These are phyloP conservation scores for Machaerirhynchus nigripectus DNA, from an alignment of 2,113 vertebrate genomes.

Conservation along the genomic window DNA sequence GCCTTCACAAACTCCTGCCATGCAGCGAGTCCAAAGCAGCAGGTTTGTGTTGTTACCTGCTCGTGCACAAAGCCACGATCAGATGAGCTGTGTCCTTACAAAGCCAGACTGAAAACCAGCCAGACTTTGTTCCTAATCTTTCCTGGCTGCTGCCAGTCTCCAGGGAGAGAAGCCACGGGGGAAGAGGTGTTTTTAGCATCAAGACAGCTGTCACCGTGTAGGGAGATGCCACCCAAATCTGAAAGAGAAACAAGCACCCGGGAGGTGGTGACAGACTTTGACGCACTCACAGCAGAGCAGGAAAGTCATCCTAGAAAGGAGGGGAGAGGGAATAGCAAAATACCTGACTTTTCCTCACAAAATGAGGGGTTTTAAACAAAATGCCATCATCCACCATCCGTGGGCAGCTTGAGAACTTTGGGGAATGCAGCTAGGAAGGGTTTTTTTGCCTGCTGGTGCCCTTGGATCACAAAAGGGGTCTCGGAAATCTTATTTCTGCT, in stretches of 20 bases:
- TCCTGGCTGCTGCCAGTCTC: not conserved
- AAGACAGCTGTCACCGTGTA: not conserved
- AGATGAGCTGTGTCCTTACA: not conserved
- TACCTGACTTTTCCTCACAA: not conserved
- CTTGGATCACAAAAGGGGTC: not conserved
- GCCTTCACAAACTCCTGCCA: not conserved
- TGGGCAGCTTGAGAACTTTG: not conserved
- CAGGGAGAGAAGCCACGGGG: not conserved
- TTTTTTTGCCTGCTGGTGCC: not conserved
- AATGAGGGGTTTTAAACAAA: not conserved
- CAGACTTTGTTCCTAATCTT: not conserved
- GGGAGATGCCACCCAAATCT: not conserved
- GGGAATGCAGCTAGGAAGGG: not conserved
- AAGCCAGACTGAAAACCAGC: not conserved
- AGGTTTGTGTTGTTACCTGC: no score
- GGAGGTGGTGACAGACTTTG: not conserved
- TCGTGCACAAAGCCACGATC: fast-evolving
- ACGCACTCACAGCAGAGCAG: not conserved
- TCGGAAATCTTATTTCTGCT: not conserved
- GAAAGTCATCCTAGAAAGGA: not conserved
- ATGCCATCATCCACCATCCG: no score
- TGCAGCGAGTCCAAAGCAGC: not conserved
- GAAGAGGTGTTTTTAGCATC: not conserved
- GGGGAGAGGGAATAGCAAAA: not conserved
- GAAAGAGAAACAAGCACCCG: not conserved